Percentiles rank a stretch among this genome's conserved stretches.
Conservation (phyloP, 2,113 vertebrate species). For the Serranochromis macrocephalus region DNA sequence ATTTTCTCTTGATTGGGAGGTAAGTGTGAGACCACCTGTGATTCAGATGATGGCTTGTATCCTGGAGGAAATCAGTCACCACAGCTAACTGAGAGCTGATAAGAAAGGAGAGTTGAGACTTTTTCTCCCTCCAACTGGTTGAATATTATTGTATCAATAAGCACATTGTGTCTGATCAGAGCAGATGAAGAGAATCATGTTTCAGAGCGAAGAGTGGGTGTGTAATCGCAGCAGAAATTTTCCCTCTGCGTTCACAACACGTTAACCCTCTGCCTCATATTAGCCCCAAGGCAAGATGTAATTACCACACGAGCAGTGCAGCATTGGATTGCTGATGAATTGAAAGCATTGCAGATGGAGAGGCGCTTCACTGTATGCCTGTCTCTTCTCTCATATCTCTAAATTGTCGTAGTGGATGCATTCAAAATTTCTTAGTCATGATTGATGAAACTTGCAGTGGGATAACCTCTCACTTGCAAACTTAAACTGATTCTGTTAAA, state of each 20-base stretch:
- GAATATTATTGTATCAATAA: not conserved
- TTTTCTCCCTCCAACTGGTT: not conserved
- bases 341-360: slow-evolving; percentile 12
- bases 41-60: slow-evolving; percentile 4
- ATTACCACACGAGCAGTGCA: slow-evolving; percentile 24
- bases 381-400: not conserved
- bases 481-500: not conserved
- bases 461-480: not conserved
- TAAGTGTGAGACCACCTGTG: not conserved
- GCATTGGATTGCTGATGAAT: slow-evolving; percentile 30
- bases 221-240: not conserved
- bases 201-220: not conserved
- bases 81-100: not conserved
- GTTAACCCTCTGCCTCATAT: slow-evolving; percentile 41
- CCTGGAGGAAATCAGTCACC: slow-evolving; percentile 11
- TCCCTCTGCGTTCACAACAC: slow-evolving; percentile 31
- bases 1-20: slow-evolving; percentile 10
- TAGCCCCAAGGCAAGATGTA: slow-evolving; percentile 44
- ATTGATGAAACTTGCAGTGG: not conserved
- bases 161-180: not conserved
- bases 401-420: not conserved
- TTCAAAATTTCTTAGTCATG: not conserved
- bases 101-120: not conserved
- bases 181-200: not conserved
- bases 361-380: not conserved